Conservation (phyloP, 2,113 vertebrate genomes). For the Apistogramma diplotaenia region DNA sequence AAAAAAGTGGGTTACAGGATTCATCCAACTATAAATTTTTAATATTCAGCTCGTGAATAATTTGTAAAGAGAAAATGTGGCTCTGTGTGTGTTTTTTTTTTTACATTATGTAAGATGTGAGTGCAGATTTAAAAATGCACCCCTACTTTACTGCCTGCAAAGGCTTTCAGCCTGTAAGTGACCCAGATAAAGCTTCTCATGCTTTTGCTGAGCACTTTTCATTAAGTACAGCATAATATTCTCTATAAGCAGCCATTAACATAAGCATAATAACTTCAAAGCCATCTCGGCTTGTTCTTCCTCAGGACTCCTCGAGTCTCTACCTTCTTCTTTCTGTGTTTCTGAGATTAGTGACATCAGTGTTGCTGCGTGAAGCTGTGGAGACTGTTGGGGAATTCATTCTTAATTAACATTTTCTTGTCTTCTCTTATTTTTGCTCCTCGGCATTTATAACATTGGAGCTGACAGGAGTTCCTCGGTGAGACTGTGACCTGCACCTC, state of each 20-base stretch:
- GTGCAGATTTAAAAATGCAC: constrained; percentile 47
- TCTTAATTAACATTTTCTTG: too few relatives aligned
- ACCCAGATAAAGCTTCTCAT: background rate
- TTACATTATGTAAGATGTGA: constrained; percentile 45
- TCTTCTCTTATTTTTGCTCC: background rate
- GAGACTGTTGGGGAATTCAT: too few relatives aligned
- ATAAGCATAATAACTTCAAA: background rate
- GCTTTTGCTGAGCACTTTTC: background rate
- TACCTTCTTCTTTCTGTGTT: background rate
- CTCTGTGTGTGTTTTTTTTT: constrained; percentile 19
- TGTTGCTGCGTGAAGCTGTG: background rate
- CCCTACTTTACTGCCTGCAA: background rate
- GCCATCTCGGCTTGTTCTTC: background rate
- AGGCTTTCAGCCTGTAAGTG: constrained; percentile 3
- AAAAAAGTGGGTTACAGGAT: constrained; percentile 28
- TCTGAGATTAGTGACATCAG: background rate
- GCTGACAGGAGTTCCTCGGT: background rate
- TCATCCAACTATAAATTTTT: constrained; percentile 41
- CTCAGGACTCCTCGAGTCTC: background rate
- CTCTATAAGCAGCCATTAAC: background rate
- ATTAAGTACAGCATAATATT: background rate
- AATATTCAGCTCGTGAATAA: constrained; percentile 58
- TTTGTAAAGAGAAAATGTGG: constrained; percentile 40
- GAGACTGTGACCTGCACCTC: background rate
- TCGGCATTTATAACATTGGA: background rate